Evolutionary conservation across 2,888 invertebrate species (phyloP), one percentile per base, ranked within the genome.

Genomic region (Trimorus sp.): DNA sequence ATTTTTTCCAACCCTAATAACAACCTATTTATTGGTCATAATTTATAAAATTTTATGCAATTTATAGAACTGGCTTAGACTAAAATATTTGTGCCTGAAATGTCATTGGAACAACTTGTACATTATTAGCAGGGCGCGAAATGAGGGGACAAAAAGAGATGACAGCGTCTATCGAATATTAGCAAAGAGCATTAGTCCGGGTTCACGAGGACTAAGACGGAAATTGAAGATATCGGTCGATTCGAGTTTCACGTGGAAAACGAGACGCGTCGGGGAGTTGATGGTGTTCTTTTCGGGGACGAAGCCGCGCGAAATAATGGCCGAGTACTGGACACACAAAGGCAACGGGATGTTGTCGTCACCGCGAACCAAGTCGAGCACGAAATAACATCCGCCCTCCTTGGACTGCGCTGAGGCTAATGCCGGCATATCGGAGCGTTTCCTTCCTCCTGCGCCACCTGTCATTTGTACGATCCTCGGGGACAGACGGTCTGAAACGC

Each of bases 331-430:
- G 86, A 85, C 86, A 38, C 63, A 89, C 89, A 89, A 89, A 89
- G 88, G 63, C 85, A 87, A 88, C 84, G 86, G 86, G 87, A 87
- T 85, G 83, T 80, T 71, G 75, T 83, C 85, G 87, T 60, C 69
- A 71, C 63, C 65, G 84, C 87, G 88, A 89, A 90, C 87, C 86
- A 90, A 91, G 88, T 90, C 91, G 90, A 91, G 89, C 91, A 90
- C 90, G 90, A 91, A 91, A 91, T 89, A 88, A 91, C 90, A 90
- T 91, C 91, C 91, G 91, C 86, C 87, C 85, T 85, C 84, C 82
- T 79, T 84, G 71, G 48, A 68, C 60, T 38, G 48, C 38, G 37
- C 45, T 58, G 40, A n/a, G 42, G 40, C 59, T 59, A 36, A 78
- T 66, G 51, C 54, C 74, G 58, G 38, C 65, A 66, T 79, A 77